These are phyloP conservation scores for Sericinus montela DNA, from an alignment of 2,888 invertebrate genomes.

Conservation along the genomic window DNA sequence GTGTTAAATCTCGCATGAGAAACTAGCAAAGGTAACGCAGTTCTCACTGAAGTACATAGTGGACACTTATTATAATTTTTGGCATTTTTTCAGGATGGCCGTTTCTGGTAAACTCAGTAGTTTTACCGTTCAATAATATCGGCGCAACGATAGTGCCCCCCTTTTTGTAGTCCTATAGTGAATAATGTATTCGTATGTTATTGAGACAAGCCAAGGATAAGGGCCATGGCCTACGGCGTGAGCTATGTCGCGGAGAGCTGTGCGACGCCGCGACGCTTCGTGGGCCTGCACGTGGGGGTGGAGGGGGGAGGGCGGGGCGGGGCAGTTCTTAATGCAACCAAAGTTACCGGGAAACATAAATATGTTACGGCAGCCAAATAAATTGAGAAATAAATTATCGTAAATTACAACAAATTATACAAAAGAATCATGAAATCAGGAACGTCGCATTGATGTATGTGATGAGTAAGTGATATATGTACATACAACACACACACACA, in stretches of 20 bases:
- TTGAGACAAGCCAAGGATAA: too few species aligned
- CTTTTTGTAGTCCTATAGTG: too few species aligned
- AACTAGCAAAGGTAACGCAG: too few species aligned
- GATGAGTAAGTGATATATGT: neutral
- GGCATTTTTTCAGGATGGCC: too few species aligned
- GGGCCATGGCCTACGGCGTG: too few species aligned
- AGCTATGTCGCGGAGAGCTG: neutral
- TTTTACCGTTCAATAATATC: too few species aligned
- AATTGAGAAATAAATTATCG: neutral
- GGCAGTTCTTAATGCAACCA: neutral
- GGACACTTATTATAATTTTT: too few species aligned
- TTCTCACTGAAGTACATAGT: too few species aligned
- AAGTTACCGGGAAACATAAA: neutral
- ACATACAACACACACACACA: neutral
- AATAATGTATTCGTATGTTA: too few species aligned
- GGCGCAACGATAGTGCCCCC: too few species aligned
- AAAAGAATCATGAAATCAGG: neutral
- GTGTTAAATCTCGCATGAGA: too few species aligned
- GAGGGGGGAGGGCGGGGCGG: slow-evolving; percentile 19
- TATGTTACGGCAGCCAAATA: neutral
- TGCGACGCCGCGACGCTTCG: slow-evolving; percentile 47
- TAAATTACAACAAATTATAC: neutral
- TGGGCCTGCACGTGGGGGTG: slow-evolving; percentile 61
- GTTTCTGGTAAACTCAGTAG: too few species aligned
- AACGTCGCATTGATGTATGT: slow-evolving; percentile 3